Percentiles rank a stretch among this genome's conserved stretches.
Evolutionary conservation across 1,140 invertebrate genomes (phyloP).

Genomic region (Drosophila mojavensis): DNA sequence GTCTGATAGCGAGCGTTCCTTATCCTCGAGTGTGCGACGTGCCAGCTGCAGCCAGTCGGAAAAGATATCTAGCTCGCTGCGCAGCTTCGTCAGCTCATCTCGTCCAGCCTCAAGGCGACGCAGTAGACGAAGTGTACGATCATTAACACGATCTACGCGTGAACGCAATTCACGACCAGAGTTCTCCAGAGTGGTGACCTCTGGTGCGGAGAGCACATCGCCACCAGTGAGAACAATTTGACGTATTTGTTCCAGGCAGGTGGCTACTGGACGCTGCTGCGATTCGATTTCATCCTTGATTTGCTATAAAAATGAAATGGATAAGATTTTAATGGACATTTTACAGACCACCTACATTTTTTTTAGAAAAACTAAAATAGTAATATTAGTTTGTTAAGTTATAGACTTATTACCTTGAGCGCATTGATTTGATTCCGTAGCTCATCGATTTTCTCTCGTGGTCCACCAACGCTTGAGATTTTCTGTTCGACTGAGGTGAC

Average conservation of each 20-base stretch:
- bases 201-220: conserved; percentile 94
- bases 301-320: conserved; percentile 85
- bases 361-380: too few species aligned
- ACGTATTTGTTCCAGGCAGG: conserved; percentile 95
- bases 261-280: conserved; percentile 92
- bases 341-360: too few species aligned
- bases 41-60: conserved; percentile 93
- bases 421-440: conserved; percentile 95
- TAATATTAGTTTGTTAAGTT: neutral
- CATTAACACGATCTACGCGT: conserved; percentile 91
- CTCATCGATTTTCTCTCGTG: conserved; percentile 94
- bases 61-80: conserved; percentile 90
- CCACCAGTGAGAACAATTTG: conserved; percentile 95
- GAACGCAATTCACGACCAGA: conserved; percentile 93
- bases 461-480: conserved; percentile 93
- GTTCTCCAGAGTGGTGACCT: conserved; percentile 92
- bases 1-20: conserved; percentile 92
- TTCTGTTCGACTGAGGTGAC: conserved; percentile 93
- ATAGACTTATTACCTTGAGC: conserved; percentile 88
- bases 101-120: conserved; percentile 90
- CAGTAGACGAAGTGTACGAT: conserved; percentile 91
- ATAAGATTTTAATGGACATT: too few species aligned
- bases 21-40: conserved; percentile 91
- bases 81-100: conserved; percentile 95
- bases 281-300: conserved; percentile 96